Evolutionary conservation across 2,797 vertebrate species (phyloP).

Genomic region (Microcaecilia unicolor): DNA sequence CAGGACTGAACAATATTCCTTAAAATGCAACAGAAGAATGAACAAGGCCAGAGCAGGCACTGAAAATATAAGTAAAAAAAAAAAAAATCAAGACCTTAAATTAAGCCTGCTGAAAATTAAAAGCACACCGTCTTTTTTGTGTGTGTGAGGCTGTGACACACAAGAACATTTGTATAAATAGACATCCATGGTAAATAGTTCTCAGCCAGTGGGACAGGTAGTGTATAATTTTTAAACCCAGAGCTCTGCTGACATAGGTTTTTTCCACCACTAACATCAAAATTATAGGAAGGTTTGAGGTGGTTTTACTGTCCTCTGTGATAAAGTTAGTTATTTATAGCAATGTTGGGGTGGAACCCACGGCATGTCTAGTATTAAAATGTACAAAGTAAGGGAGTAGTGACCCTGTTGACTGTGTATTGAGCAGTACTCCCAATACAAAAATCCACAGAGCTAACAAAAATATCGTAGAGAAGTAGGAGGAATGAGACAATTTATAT

Average conservation of each 20-base stretch:
- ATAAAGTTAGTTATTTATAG: slow-evolving; percentile 24
- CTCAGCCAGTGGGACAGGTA: accelerated
- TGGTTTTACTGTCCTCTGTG: slow-evolving; percentile 33
- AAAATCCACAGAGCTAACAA: too few relatives aligned
- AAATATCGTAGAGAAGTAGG: too few relatives aligned
- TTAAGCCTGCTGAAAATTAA: slow-evolving; percentile 15
- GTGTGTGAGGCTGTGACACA: not conserved
- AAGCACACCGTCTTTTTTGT: too few relatives aligned
- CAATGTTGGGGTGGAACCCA: accelerated
- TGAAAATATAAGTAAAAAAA: too few relatives aligned
- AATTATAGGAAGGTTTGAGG: not conserved
- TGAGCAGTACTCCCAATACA: too few relatives aligned
- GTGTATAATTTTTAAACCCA: not conserved
- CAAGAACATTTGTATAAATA: not conserved
- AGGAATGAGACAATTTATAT: too few relatives aligned
- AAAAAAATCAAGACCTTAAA: too few relatives aligned
- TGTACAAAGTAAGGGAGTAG: too few relatives aligned
- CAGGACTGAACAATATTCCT: not conserved
- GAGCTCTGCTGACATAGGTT: not conserved
- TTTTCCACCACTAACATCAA: not conserved
- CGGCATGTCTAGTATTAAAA: too few relatives aligned
- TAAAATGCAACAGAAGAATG: not conserved
- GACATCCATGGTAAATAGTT: slow-evolving; percentile 4
- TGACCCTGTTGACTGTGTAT: too few relatives aligned
- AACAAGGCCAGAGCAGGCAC: slow-evolving; percentile 11